Percentiles rank a stretch among this genome's conserved stretches.
phyloP scores from a whole-genome alignment of 2,888 invertebrate genomes.

The Mythimna albipuncta region DNA sequence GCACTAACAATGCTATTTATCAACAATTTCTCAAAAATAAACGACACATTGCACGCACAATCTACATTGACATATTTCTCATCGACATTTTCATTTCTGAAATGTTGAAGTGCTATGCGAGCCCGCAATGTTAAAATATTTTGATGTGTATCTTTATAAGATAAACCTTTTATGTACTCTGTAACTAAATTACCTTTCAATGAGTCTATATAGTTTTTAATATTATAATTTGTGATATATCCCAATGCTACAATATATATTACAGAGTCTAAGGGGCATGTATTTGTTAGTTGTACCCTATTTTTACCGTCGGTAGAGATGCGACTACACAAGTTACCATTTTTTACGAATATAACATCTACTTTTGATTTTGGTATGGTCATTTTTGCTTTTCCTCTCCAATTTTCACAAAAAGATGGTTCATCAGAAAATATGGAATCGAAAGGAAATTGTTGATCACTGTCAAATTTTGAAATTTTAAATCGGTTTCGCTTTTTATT shows the following conservation, averaged over 20 bases:
- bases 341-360: background rate
- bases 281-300: background rate
- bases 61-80: background rate
- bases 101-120: background rate
- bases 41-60: background rate
- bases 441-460: background rate
- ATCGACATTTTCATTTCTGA: background rate
- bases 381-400: background rate
- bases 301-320: background rate
- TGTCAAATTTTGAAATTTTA: too few species aligned
- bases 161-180: background rate
- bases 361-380: background rate
- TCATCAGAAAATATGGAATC: background rate
- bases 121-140: background rate
- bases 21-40: background rate
- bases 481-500: background rate
- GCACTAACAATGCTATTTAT: background rate
- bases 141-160: background rate
- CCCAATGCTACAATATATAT: background rate
- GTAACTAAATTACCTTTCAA: background rate
- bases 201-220: background rate
- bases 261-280: background rate
- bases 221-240: background rate
- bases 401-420: conserved; percentile 2
- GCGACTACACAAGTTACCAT: background rate